These are phyloP conservation scores for Rhegmatorhina hoffmannsi DNA, from an alignment of 2,113 vertebrate species.

Conservation along the genomic window DNA sequence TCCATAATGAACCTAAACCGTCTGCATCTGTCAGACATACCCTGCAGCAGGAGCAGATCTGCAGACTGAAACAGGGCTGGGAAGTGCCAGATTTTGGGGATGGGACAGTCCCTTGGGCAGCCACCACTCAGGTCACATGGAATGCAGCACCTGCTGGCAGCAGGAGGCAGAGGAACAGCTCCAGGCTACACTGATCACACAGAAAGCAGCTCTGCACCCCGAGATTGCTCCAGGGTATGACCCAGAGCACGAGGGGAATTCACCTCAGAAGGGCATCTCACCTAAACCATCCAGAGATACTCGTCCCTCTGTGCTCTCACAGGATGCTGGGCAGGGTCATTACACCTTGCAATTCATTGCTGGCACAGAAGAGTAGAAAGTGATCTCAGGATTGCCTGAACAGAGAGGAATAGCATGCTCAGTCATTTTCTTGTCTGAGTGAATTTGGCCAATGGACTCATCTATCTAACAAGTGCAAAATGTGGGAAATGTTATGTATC, in stretches of 20 bases:
- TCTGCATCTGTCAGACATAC: not conserved
- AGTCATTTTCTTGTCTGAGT: not conserved
- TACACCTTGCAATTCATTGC: not conserved
- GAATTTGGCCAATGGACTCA: not conserved
- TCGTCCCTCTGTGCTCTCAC: not conserved
- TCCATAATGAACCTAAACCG: not conserved
- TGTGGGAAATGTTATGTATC: not conserved
- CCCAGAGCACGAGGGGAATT: not conserved
- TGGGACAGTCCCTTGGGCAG: not conserved
- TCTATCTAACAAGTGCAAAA: not conserved
- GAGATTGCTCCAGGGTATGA: fast-evolving
- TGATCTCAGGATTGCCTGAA: not conserved
- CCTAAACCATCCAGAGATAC: fast-evolving
- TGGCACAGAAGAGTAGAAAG: not conserved
- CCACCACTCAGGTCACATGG: fast-evolving
- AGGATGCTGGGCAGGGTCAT: not conserved
- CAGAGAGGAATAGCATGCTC: not conserved
- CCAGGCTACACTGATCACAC: fast-evolving
- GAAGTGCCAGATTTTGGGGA: not conserved
- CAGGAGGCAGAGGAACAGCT: not conserved
- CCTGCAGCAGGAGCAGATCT: not conserved
- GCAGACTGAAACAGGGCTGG: not conserved
- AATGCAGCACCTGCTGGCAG: not conserved
- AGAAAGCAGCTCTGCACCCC: not conserved
- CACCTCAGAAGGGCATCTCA: not conserved